These are phyloP conservation scores for Neostethus bicornis DNA, from an alignment of 2,797 vertebrate species.

Conservation along the genomic window DNA sequence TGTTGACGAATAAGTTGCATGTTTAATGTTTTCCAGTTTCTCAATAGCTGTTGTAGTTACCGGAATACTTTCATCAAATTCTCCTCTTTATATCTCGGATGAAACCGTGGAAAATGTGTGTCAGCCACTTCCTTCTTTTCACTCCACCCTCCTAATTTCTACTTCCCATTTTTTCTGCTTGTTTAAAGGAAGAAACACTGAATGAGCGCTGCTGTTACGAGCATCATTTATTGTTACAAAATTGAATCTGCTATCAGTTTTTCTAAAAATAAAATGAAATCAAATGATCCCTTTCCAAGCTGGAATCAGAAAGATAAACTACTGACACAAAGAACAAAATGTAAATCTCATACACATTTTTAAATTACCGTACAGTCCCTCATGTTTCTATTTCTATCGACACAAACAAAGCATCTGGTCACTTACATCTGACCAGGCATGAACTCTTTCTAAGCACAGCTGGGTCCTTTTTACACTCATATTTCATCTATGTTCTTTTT, in stretches of 20 bases:
- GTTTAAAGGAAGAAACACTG: constrained; percentile 53
- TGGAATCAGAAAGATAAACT: background rate
- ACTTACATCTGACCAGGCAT: background rate
- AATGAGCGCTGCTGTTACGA: constrained; percentile 13
- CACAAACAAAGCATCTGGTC: background rate
- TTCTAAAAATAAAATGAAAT: background rate
- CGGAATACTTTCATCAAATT: constrained; percentile 10
- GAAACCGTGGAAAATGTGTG: constrained; percentile 71
- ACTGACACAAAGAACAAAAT: background rate
- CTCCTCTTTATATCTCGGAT: constrained; percentile 29
- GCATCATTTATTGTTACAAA: background rate
- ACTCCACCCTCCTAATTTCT: constrained; percentile 47
- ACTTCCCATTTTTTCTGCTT: constrained; percentile 73
- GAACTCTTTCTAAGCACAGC: background rate
- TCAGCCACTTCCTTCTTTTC: constrained; percentile 68
- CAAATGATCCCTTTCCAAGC: background rate
- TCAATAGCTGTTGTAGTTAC: background rate
- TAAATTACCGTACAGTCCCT: background rate
- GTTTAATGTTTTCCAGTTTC: background rate
- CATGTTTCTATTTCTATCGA: background rate
- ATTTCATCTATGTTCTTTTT: background rate
- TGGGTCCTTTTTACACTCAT: background rate
- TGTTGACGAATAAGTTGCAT: background rate
- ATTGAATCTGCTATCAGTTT: background rate
- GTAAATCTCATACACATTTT: background rate